A percentile compares a stretch with the other conserved stretches of the same genome.
Conservation (phyloP, 2,113 vertebrate genomes). For the Steatornis caripensis region DNA sequence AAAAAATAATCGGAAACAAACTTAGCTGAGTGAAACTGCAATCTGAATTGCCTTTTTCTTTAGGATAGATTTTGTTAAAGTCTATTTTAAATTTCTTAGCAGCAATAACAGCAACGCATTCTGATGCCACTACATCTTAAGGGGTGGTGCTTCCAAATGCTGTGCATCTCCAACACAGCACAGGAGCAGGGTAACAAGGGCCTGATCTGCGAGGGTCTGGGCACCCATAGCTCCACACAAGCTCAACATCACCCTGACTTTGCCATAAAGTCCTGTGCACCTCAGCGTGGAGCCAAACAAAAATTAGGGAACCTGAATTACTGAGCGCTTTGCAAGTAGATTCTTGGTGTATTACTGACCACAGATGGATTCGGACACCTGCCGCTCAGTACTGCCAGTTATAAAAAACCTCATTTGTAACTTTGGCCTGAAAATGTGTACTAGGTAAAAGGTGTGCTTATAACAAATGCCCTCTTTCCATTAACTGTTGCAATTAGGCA, state of each 20-base stretch:
- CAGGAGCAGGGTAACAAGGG: rapidly evolving
- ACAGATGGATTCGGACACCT: background rate
- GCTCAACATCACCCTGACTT: rapidly evolving
- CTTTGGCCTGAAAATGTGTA: background rate
- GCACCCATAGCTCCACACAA: background rate
- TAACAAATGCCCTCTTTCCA: background rate
- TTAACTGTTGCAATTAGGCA: background rate
- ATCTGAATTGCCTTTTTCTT: background rate
- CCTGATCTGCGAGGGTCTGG: background rate
- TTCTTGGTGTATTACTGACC: background rate
- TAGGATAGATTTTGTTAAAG: background rate
- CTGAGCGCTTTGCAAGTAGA: background rate
- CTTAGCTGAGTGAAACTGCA: background rate
- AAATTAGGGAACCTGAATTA: background rate
- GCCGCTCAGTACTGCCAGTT: background rate
- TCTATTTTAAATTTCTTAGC: background rate
- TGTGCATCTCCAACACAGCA: rapidly evolving
- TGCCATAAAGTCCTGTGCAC: rapidly evolving
- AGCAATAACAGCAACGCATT: background rate
- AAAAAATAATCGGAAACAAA: background rate
- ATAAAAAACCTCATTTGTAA: background rate
- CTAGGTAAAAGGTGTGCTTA: background rate
- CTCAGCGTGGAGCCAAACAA: background rate
- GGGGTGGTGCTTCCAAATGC: background rate
- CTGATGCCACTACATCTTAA: background rate